Conservation (phyloP, 2,113 vertebrate genomes). For the Myiopsitta monachus region DNA sequence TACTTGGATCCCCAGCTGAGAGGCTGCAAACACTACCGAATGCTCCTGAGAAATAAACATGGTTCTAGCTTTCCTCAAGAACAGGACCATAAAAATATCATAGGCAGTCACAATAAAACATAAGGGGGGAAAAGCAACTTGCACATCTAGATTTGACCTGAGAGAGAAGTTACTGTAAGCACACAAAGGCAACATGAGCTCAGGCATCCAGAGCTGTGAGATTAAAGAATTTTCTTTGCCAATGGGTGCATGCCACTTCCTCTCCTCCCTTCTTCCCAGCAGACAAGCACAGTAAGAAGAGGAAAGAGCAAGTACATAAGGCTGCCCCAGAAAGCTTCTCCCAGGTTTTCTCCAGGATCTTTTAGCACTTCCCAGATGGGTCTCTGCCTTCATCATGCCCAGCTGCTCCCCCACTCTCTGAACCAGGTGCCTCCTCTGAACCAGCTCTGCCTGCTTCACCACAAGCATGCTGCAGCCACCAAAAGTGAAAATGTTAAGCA, state of each 20-base stretch:
- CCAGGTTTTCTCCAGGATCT: not conserved
- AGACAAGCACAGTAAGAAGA: not conserved
- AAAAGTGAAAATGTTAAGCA: not conserved
- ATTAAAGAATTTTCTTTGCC: not conserved
- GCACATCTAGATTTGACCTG: accelerated
- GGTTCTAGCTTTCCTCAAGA: not conserved
- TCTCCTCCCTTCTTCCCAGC: not conserved
- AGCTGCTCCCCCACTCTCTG: not conserved
- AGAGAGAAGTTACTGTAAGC: not conserved
- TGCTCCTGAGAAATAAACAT: not conserved
- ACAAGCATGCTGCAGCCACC: not conserved
- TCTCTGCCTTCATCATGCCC: not conserved
- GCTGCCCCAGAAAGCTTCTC: not conserved
- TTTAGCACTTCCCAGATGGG: not conserved
- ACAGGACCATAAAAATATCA: not conserved
- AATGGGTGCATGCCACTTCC: accelerated
- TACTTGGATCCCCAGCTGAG: not conserved
- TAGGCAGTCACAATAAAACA: not conserved
- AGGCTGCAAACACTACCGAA: not conserved
- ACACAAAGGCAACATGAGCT: not conserved
- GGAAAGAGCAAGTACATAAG: not conserved
- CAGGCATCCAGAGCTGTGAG: not conserved
- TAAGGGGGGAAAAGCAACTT: not conserved
- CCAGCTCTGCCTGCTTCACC: not conserved
- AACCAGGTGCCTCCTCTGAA: too few species aligned